Percentiles rank a stretch among this genome's conserved stretches.
Evolutionary conservation across 2,113 vertebrate genomes (phyloP).

Genomic region (Gobiocypris rarus): DNA sequence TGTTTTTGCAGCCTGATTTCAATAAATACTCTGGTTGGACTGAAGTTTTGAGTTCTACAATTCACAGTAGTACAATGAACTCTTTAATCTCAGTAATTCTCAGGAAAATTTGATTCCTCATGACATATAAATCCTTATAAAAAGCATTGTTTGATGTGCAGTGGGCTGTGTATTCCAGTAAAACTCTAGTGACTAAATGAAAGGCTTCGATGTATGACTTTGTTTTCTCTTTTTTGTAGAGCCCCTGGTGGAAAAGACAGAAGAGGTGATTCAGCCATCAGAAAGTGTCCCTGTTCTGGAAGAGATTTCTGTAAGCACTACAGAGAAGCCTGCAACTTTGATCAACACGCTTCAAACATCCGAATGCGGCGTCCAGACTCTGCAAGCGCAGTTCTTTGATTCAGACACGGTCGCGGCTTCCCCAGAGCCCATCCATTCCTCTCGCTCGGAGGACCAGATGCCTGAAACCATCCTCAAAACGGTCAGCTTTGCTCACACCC

Average conservation of each 20-base stretch:
- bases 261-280: background rate
- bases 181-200: background rate
- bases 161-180: background rate
- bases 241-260: background rate
- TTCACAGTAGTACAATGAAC: background rate
- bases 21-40: conserved; percentile 2
- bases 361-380: conserved; percentile 12
- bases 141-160: background rate
- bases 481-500: conserved; percentile 20
- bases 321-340: background rate
- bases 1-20: background rate
- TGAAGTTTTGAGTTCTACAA: background rate
- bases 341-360: background rate
- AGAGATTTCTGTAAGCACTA: background rate
- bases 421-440: background rate
- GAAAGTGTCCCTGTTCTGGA: background rate
- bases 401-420: conserved; percentile 12
- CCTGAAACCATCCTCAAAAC: background rate
- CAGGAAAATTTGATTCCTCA: background rate
- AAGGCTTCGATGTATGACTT: background rate
- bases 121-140: background rate
- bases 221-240: conserved; percentile 6
- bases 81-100: background rate
- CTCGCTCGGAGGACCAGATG: background rate
- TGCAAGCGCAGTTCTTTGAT: background rate